Evolutionary conservation across 2,888 invertebrate species (phyloP).

Genomic region (Phortica okadai): DNA sequence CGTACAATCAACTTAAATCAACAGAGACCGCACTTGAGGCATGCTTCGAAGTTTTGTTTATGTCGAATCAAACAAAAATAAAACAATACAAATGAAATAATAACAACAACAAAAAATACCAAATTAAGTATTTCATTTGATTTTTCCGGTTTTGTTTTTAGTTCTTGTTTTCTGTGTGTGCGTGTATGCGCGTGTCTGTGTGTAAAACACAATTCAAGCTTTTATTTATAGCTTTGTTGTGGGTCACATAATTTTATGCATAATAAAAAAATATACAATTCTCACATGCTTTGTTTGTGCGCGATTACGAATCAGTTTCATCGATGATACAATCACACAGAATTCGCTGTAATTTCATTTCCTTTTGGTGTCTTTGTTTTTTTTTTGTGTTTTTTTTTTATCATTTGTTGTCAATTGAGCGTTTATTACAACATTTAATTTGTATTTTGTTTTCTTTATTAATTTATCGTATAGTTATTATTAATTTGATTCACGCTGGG

Average conservation of each 20-base stretch:
- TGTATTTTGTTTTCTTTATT: background rate
- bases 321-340: background rate
- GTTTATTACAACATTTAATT: background rate
- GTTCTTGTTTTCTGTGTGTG: conserved; percentile 17
- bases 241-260: conserved; percentile 22
- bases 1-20: background rate
- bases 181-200: background rate
- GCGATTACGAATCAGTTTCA: background rate
- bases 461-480: background rate
- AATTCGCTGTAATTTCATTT: conserved; percentile 22
- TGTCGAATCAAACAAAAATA: conserved; percentile 37
- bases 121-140: conserved; percentile 24
- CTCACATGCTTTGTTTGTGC: background rate
- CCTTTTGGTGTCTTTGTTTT: background rate
- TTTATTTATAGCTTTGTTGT: conserved; percentile 13
- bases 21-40: background rate
- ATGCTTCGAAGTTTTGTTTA: conserved; percentile 13
- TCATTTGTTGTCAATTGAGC: no score
- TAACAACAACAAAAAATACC: conserved; percentile 12
- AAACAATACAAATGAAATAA: conserved; percentile 34
- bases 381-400: background rate
- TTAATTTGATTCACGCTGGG: no score
- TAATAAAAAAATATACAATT: conserved; percentile 5
- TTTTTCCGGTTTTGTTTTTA: conserved; percentile 24
- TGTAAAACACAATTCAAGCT: conserved; percentile 4